Base-by-base conservation (phyloP, 2,888 invertebrate genomes). In the Eretmocerus hayati region DNA sequence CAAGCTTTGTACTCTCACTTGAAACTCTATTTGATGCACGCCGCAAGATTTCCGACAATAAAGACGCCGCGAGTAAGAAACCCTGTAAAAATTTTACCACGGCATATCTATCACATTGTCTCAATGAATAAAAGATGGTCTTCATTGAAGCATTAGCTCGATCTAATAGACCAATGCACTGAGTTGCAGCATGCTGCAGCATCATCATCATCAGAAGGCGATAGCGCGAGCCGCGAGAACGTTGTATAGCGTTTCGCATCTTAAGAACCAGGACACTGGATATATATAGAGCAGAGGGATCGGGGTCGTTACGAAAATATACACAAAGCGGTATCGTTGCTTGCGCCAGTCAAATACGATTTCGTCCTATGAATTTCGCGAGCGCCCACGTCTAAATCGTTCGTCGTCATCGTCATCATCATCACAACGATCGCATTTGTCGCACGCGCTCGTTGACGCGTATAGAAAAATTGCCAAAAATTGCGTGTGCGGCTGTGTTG, bases 241-340 rank as follows among this genome's bases (percentile, higher is more conserved):
- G 33, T 11, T 26, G 22, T 19, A 16, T 11, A n/a, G 42, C 41
- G 56, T 60, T 26, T 11, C 8, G 26, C 26, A 26, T 6, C 6
- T 6, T 9, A 58, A 63, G 64, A 71, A 69, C 62, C 70, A 63
- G 71, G 69, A 65, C 71, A 63, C 60, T 56, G 62, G 65, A 64
- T 67, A 69, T 67, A 70, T 67, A 69, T 68, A 69, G 66, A 61
- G 53, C 55, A 53, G 63, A 63, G 64, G 59, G 64, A 70, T 69
- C 64, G 71, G 67, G 71, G 71, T 71, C 71, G 69, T 59, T 71
- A 70, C 71, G 62, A 69, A 71, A 71, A 71, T 71, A 71, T 69
- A 71, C 66, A 58, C 64, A 58, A 65, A 68, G 68, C 63, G 55
- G 57, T 58, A 63, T 60, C 62, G 59, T 31, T 20, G 16, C 20